Evolutionary conservation across 2,888 invertebrate genomes (phyloP).

Genomic region (Blastobasis lacticolella): DNA sequence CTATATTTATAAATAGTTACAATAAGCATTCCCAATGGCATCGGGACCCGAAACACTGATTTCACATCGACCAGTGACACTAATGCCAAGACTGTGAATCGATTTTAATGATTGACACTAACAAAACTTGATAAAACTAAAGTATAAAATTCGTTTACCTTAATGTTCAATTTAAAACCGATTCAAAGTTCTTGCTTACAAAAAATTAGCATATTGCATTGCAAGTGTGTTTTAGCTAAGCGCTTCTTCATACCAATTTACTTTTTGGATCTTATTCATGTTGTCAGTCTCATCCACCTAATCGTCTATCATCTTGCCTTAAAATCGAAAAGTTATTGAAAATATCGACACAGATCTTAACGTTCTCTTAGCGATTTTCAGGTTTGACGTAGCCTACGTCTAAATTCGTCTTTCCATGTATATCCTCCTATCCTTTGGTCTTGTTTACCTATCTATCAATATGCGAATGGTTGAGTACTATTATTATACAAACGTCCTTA

Average conservation of each 20-base stretch:
- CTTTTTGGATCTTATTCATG: slow-evolving; percentile 9
- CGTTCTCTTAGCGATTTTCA: too few species aligned
- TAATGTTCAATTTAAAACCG: not conserved
- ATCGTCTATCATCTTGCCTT: not conserved
- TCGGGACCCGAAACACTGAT: too few species aligned
- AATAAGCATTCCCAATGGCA: slow-evolving; percentile 10
- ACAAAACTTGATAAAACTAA: too few species aligned
- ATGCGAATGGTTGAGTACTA: too few species aligned
- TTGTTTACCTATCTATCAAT: too few species aligned
- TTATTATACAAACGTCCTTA: too few species aligned
- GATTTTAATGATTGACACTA: slow-evolving; percentile 12
- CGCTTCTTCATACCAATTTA: slow-evolving; percentile 23
- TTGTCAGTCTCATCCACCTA: slow-evolving; percentile 10
- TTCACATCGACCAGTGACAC: not conserved
- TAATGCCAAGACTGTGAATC: slow-evolving; percentile 15
- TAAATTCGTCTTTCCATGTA: too few species aligned
- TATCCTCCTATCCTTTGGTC: too few species aligned
- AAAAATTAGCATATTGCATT: not conserved
- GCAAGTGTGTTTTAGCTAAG: slow-evolving; percentile 29
- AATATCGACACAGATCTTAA: not conserved
- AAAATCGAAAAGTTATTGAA: not conserved
- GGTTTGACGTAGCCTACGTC: not conserved
- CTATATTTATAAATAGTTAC: slow-evolving; percentile 39
- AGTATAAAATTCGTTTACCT: too few species aligned
- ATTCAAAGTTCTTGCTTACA: not conserved